Base-by-base conservation (phyloP, 1,140 invertebrate species). In the Pogonognathellus flavescens region DNA sequence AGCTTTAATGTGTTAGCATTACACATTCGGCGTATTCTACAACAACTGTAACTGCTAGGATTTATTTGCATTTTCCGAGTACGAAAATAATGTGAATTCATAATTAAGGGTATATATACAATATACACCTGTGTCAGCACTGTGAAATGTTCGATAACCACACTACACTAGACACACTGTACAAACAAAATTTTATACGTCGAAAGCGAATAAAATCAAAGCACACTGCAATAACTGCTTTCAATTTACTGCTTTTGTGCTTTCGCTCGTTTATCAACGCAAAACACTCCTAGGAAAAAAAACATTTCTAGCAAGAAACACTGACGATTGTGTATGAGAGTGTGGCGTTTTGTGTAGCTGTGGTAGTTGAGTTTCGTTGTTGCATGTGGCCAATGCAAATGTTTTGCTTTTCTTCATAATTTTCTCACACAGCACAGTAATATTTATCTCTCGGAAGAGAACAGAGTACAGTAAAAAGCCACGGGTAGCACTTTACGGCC, bases 401-500 rank as follows among this genome's bases (percentile, higher is more conserved):
- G 11, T 20, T 66, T 66, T 60, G 59, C 18, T 22, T 76, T 76
- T 76, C 18, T 49, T 7, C 41, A 31, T 18, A 76, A 76, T 76
- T 76, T 31, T 76, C 41, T 66, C 60, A 18, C 60, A 49, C 13
- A 22, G 62, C 22, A 14, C 22, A 76, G 70, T 50, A 49, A 14
- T 76, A 16, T 76, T 10, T 41, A 18, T 66, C 22, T 66, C 10
- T 66, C 8, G 62, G 20, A 25, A 66, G 62, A 66, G 25, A 25
- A 66, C 31, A 41, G 31, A 41, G 31, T 41, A 41, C 31, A 41
- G 31, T 66, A 66, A 66, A 76, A 76, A 76, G 70, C 70, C 41
- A 76, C 41, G 70, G 70, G 70, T 76, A 76, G 70, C 70, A 49
- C n/a, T 62, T 49, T 76, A 76, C 70, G 70, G 70, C 70, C 70